Evolutionary conservation across 2,888 invertebrate species (phyloP).

Genomic region (Mimumesa dahlbomi): DNA sequence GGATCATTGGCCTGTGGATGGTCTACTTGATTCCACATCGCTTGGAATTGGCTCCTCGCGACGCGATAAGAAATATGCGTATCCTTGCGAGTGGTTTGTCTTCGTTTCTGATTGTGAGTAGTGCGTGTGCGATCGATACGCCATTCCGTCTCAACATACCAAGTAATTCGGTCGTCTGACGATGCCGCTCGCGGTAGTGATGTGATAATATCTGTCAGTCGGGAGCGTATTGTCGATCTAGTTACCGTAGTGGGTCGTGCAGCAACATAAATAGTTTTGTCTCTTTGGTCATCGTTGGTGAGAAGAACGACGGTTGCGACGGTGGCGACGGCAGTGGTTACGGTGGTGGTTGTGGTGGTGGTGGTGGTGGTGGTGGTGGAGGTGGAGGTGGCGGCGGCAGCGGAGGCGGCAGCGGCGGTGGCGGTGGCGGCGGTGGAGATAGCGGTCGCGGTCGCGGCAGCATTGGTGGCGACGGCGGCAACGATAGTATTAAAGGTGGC

Average conservation of each 20-base stretch:
- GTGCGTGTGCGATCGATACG: conserved; percentile 77
- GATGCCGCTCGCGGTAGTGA: conserved; percentile 53
- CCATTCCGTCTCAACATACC: conserved; percentile 75
- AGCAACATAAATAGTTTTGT: conserved; percentile 18
- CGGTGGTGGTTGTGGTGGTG: neutral
- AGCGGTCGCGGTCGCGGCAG: conserved; percentile 63
- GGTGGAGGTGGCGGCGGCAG: conserved; percentile 42
- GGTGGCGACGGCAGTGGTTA: conserved; percentile 14
- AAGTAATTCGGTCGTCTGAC: conserved; percentile 68
- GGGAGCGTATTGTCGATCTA: conserved; percentile 39
- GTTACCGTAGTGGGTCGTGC: conserved; percentile 20
- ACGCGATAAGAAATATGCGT: conserved; percentile 70
- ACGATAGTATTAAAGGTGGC: conserved; percentile 35
- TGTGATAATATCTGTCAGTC: conserved; percentile 43
- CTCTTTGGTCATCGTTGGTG: conserved; percentile 21
- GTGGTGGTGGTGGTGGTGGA: conserved; percentile 13
- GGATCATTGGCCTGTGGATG: conserved; percentile 29
- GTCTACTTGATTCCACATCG: conserved; percentile 23
- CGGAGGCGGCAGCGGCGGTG: conserved; percentile 34
- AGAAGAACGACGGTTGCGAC: conserved; percentile 43
- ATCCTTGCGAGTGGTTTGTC: conserved; percentile 66
- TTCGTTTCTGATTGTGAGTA: conserved; percentile 62
- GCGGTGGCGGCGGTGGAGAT: conserved; percentile 62
- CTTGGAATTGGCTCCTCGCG: conserved; percentile 21
- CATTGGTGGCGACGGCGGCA: conserved; percentile 41